Percentiles rank a stretch among this genome's conserved stretches.
These are phyloP conservation scores for Meteorus cinctellus DNA, from an alignment of 2,888 invertebrate genomes.

Conservation along the genomic window DNA sequence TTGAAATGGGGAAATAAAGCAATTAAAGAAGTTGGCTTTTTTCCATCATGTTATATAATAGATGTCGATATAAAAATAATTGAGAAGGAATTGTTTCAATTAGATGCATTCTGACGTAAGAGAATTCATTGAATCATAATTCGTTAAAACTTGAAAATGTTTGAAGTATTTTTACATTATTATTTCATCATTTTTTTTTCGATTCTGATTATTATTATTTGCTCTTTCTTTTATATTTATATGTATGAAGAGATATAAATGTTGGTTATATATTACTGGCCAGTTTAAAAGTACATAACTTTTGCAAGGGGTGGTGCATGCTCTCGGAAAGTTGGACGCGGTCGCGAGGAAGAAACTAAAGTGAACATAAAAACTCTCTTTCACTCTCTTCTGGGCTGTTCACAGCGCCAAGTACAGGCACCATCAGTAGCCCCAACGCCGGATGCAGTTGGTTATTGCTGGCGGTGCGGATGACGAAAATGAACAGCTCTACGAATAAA, in stretches of 20 bases:
- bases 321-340: slow-evolving; percentile 33
- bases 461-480: slow-evolving; percentile 33
- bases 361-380: slow-evolving; percentile 35
- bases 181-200: not conserved
- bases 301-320: not conserved
- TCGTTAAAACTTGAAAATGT: not conserved
- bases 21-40: not conserved
- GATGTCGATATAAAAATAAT: not conserved
- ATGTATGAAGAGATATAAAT: not conserved
- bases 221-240: not conserved
- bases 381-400: not conserved
- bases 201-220: not conserved
- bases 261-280: not conserved
- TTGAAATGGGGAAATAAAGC: not conserved
- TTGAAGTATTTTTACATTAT: not conserved
- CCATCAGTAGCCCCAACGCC: not conserved
- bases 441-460: slow-evolving; percentile 32
- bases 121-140: not conserved
- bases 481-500: slow-evolving; percentile 28
- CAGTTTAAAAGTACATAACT: slow-evolving; percentile 38
- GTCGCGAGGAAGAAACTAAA: slow-evolving; percentile 37
- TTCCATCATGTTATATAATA: not conserved
- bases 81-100: not conserved
- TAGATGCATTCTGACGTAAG: not conserved
- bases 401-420: not conserved